Evolutionary conservation across 2,888 invertebrate genomes (phyloP), one percentile per base, ranked within the genome.

Genomic region (Phasia obesa): DNA sequence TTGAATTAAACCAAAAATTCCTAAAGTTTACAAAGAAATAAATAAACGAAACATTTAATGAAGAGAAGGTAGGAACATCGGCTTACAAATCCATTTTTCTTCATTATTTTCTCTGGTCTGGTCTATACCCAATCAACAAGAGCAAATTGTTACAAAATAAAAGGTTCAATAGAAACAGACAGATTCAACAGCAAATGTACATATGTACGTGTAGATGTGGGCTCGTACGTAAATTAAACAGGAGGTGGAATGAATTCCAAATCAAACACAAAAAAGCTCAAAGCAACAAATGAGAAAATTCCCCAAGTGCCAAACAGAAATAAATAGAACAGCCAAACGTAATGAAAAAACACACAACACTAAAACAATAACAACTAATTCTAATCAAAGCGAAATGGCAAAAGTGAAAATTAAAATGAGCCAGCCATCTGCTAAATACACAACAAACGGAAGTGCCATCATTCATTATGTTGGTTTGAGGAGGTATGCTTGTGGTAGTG

Each of bases 281-380:
- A 25, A 64, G 42, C 59, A 71, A 71, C 49, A 78, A 71, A 78
- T 78, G 57, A 51, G 49, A 49, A 51, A 70, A 71, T 71, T 71
- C 49, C 51, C 65, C 25, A 59, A 71, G 64, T 57, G 38, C 55
- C 35, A 70, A 49, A 70, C 57, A 70, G 70, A n/a, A 47, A 17
- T 57, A 38, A 38, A 17, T 57, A 27, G 13, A 57, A 21, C 47
- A 60, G 25, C 15, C 64, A 21, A 51, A 62, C 38, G 19, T 27
- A 35, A 60, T 42, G 15, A 53, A 9, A 25, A 17, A 53, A 62
- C 27, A 35, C 19, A 76, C 38, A 47, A 44, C 19, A 21, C 1
- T 25, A 23, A 0, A 7, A 47, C 15, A 38, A 19, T 47, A 47
- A 49, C 27, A 19, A 17, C 2, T 25, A 60, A 42, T 38, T 49